Evolutionary conservation across 2,113 vertebrate genomes (phyloP).

Genomic region (Microtus ochrogaster): DNA sequence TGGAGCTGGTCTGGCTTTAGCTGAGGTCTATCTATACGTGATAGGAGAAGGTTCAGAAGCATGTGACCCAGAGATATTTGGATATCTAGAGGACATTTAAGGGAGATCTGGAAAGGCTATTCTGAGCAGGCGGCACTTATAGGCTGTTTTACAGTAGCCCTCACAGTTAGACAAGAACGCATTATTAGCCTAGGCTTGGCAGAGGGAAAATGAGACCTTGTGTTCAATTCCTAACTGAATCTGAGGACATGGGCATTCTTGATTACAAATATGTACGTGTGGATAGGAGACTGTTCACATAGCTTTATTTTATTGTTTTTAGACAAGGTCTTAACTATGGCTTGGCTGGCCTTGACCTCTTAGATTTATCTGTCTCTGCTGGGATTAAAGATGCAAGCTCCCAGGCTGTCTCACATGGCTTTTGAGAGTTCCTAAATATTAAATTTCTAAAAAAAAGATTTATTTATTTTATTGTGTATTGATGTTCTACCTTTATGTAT

Average conservation of each 20-base stretch:
- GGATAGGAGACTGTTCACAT: slow-evolving; percentile 29
- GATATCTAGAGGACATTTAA: not conserved
- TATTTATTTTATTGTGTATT: not conserved
- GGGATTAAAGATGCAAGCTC: not conserved
- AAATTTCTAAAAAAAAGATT: not conserved
- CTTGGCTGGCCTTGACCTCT: not conserved
- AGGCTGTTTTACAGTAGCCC: not conserved
- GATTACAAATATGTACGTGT: slow-evolving; percentile 61
- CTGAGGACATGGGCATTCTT: slow-evolving; percentile 21
- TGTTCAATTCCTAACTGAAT: not conserved
- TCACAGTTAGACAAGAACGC: not conserved
- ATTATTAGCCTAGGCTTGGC: not conserved
- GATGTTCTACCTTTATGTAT: not conserved
- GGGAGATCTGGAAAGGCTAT: not conserved
- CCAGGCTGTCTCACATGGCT: not conserved
- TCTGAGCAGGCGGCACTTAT: not conserved
- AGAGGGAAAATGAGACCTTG: slow-evolving; percentile 10
- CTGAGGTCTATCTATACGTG: not conserved
- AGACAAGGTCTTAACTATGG: not conserved
- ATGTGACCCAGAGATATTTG: not conserved
- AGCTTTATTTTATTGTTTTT: slow-evolving; percentile 5
- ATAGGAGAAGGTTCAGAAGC: not conserved
- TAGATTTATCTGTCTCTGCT: not conserved
- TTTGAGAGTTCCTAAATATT: slow-evolving; percentile 67
- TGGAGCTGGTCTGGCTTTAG: not conserved